Conservation (phyloP, 2,888 invertebrate genomes). For the Strigamia crassipes region DNA sequence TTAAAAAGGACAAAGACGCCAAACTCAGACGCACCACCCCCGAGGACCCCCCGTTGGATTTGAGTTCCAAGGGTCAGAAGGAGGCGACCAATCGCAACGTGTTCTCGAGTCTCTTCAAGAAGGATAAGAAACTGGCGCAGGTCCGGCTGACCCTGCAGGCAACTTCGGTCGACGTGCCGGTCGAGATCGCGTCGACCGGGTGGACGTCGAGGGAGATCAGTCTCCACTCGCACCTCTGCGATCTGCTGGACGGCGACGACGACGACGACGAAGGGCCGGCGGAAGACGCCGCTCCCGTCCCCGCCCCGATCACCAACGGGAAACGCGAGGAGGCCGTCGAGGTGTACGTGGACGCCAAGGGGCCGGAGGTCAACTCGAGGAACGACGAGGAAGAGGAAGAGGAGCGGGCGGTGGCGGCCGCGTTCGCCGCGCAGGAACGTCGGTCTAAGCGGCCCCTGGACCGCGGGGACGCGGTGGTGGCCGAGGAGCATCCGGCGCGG, state of each 20-base stretch:
- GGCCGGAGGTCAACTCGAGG: too few species aligned
- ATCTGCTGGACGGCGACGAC: slow-evolving; percentile 16
- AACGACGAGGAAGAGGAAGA: not conserved
- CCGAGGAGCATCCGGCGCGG: not conserved
- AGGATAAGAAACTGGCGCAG: slow-evolving; percentile 36
- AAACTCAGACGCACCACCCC: not conserved
- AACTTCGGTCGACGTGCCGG: slow-evolving; percentile 44
- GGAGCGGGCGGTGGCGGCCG: not conserved
- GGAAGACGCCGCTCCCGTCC: not conserved
- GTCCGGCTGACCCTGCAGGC: slow-evolving; percentile 44
- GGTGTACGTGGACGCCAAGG: not conserved
- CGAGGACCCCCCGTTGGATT: too few species aligned
- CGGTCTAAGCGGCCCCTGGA: not conserved
- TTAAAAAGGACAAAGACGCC: not conserved
- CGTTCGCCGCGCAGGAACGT: not conserved
- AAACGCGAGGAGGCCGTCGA: slow-evolving; percentile 17
- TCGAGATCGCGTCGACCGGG: slow-evolving; percentile 41
- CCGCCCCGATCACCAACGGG: not conserved
- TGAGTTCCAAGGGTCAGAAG: slow-evolving; percentile 41
- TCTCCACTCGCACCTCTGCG: slow-evolving; percentile 43
- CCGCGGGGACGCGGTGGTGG: slow-evolving; percentile 9
- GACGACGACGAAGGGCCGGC: not conserved
- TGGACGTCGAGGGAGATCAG: slow-evolving; percentile 47
- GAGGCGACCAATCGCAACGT: slow-evolving; percentile 43
- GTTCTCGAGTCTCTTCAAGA: slow-evolving; percentile 44